Percentiles rank a stretch among this genome's conserved stretches.
Conservation (phyloP, 2,113 vertebrate species). For the Prunella himalayana region DNA sequence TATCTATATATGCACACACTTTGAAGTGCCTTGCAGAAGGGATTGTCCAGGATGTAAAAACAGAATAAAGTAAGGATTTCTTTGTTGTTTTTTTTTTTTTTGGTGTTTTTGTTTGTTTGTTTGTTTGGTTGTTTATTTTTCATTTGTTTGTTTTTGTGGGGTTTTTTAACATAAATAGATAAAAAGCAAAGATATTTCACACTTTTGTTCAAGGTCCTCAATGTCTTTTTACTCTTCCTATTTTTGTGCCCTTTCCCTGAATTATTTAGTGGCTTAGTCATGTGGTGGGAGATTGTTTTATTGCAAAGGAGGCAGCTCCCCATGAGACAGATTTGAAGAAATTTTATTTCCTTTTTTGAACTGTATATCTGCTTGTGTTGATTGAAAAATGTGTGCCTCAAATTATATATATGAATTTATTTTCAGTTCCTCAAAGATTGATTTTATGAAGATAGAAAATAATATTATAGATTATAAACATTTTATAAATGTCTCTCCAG, state of each 20-base stretch:
- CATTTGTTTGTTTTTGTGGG: too few species aligned
- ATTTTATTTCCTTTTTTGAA: background rate
- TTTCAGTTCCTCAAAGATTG: background rate
- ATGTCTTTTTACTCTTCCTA: background rate
- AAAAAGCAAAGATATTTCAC: background rate
- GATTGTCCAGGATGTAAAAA: background rate
- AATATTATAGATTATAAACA: background rate
- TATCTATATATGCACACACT: too few species aligned
- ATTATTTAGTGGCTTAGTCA: background rate
- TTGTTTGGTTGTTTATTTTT: too few species aligned
- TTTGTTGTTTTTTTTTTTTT: background rate
- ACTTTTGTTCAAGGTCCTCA: background rate
- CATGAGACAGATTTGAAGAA: background rate
- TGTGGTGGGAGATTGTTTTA: background rate
- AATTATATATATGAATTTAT: background rate
- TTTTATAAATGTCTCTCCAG: background rate
- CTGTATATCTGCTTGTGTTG: background rate
- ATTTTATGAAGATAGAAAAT: background rate
- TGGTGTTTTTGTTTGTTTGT: too few species aligned
- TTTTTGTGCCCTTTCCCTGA: background rate
- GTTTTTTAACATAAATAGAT: background rate
- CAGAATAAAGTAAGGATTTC: background rate
- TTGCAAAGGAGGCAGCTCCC: background rate
- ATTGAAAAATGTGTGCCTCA: background rate
- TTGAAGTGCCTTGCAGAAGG: background rate